Conservation (phyloP, 2,888 invertebrate species). For the Vesta saturnalis region DNA sequence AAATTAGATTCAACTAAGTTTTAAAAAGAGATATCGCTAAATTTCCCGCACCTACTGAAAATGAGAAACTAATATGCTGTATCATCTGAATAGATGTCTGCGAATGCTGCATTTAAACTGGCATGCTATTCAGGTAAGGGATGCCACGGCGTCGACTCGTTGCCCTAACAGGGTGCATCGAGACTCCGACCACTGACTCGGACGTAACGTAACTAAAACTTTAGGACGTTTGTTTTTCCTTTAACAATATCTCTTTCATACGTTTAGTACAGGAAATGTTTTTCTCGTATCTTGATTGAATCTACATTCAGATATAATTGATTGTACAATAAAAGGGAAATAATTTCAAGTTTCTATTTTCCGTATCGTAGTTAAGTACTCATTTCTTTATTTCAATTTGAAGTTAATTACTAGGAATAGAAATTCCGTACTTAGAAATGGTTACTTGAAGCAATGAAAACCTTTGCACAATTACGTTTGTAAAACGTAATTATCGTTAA, state of each 20-base stretch:
- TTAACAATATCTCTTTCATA: slow-evolving; percentile 16
- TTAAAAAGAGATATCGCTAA: background rate
- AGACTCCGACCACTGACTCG: slow-evolving; percentile 31
- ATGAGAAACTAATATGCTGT: background rate
- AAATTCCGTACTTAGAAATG: no score
- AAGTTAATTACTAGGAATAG: no score
- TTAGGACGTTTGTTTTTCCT: slow-evolving; percentile 12
- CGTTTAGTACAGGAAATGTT: slow-evolving; percentile 9
- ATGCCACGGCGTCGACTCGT: slow-evolving; percentile 35
- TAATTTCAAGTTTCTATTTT: background rate
- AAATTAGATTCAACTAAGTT: background rate
- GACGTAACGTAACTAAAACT: slow-evolving; percentile 21
- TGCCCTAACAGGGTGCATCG: slow-evolving; percentile 30
- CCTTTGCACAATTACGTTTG: no score
- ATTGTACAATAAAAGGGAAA: background rate
- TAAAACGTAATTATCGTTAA: no score
- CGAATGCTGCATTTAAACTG: slow-evolving; percentile 24
- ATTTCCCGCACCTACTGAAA: slow-evolving; percentile 1
- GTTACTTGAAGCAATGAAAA: no score
- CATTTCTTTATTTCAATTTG: no score
- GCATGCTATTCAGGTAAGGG: slow-evolving; percentile 29
- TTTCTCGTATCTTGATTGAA: slow-evolving; percentile 4
- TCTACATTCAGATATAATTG: background rate
- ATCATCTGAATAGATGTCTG: slow-evolving; percentile 20
- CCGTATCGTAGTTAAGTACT: no score